Evolutionary conservation across 2,888 invertebrate species (phyloP), one percentile per base, ranked within the genome.

Genomic region (Himalopsyche kuldschensis): DNA sequence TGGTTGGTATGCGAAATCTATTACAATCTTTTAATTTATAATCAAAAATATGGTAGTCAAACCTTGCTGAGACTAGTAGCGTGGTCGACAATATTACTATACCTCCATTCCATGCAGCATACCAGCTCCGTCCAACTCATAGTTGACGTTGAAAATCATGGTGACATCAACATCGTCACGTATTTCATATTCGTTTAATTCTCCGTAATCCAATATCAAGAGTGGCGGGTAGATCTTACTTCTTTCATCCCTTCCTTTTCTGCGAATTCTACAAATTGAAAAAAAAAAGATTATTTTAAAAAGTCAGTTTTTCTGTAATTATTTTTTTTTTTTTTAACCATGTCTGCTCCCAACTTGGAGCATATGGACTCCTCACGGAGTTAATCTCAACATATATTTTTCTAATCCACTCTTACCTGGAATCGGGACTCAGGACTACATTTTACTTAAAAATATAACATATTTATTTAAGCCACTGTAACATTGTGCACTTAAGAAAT

Each of bases 211-310:
- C n/a, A 95, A 88, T 55, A 90, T 89, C 46, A 95, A 87, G 82
- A 93, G 89, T 0, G 95, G 95, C 5, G 94, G 92, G 88, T 91
- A 93, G 86, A 95, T 94, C 86, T 89, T 90, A 0, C 94, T 94
- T 82, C 91, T 89, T 79, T 89, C 89, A 55, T 89, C 88, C 84
- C 88, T 88, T 69, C 88, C 84, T 55, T 85, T 88, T 86, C 90
- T 90, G 80, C 85, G 76, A 27, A 86, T 85, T 55, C 86, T 86
- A 69, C 48, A 84, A n/a, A 80, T 77, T n/a, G n/a, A 31, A 47
- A 47, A 78, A 78, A 0, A 24, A 1, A 35, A 47, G 17, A 79
- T 27, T 15, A 8, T 11, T 8, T 2, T 8, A 6, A 8, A 3
- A 15, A 69, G 20, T 69, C 20, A 27, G 3, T 30, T 69, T 41